A percentile compares a stretch with the other conserved stretches of the same genome.
phyloP scores from a whole-genome alignment of 2,113 vertebrate genomes.

The Dromaius novaehollandiae region DNA sequence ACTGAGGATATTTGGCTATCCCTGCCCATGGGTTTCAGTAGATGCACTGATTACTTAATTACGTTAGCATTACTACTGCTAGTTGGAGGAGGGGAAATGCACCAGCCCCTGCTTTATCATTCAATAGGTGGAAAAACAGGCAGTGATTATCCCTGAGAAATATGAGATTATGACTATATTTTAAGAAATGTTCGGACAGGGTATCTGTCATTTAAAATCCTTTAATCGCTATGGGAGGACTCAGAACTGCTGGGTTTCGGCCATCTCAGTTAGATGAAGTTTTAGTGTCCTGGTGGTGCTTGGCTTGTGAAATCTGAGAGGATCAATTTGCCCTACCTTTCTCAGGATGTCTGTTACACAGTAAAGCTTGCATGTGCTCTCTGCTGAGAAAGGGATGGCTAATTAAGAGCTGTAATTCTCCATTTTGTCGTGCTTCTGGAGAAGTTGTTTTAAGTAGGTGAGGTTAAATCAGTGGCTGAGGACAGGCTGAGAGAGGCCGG shows the following conservation, averaged over 20 bases:
- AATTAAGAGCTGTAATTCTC: background rate
- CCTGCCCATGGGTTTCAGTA: background rate
- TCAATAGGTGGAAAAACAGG: background rate
- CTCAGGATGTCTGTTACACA: background rate
- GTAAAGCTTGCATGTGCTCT: background rate
- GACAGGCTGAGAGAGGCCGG: background rate
- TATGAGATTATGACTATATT: background rate
- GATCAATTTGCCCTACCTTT: background rate
- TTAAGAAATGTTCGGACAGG: background rate
- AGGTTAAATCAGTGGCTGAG: background rate
- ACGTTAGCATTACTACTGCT: slow-evolving; percentile 7
- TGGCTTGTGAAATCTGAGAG: background rate
- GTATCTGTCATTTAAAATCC: background rate
- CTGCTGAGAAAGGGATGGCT: background rate
- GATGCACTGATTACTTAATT: slow-evolving; percentile 7
- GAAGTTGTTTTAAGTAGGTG: background rate
- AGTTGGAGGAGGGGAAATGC: background rate
- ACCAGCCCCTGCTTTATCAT: no score
- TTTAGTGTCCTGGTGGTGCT: background rate
- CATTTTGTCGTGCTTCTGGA: background rate
- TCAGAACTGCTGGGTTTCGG: background rate
- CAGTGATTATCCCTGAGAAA: background rate
- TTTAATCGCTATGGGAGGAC: background rate
- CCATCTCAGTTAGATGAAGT: background rate
- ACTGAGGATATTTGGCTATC: background rate